These are phyloP conservation scores for Acronicta alni DNA, from an alignment of 2,888 invertebrate species.

Conservation along the genomic window DNA sequence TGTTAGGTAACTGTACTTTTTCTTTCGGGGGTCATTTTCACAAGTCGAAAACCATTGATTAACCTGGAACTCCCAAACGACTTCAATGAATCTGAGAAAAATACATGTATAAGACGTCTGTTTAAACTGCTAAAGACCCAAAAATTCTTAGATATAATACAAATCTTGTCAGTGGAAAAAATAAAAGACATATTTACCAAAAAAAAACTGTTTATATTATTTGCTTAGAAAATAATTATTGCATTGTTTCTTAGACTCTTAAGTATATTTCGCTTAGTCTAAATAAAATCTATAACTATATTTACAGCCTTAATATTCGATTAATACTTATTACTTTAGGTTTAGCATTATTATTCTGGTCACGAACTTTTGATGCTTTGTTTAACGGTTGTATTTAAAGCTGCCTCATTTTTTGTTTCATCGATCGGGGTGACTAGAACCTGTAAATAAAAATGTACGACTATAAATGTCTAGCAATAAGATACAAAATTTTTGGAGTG, in stretches of 20 bases:
- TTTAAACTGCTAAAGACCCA: too few species aligned
- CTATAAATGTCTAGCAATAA: conserved; percentile 5
- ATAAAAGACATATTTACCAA: conserved; percentile 17
- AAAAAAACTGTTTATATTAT: conserved; percentile 19
- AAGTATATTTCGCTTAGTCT: conserved; percentile 18
- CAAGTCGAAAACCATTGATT: too few species aligned
- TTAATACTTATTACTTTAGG: conserved; percentile 43
- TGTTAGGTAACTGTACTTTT: too few species aligned
- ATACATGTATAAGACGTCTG: too few species aligned
- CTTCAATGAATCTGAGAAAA: too few species aligned
- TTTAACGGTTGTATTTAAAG: conserved; percentile 70
- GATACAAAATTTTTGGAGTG: background rate
- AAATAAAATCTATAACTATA: conserved; percentile 57
- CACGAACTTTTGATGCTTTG: conserved; percentile 76
- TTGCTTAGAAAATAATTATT: conserved; percentile 31
- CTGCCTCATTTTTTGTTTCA: conserved; percentile 64
- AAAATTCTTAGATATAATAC: too few species aligned
- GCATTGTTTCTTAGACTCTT: conserved; percentile 24
- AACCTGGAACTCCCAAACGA: too few species aligned
- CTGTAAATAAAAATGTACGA: conserved; percentile 62
- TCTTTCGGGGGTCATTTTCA: too few species aligned
- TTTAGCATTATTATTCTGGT: conserved; percentile 49
- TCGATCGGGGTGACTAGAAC: conserved; percentile 79
- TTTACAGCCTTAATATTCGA: conserved; percentile 73
- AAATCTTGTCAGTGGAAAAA: background rate